Evolutionary conservation across 2,797 vertebrate genomes (phyloP), one percentile per base, ranked within the genome.

Genomic region (Amblyraja radiata): DNA sequence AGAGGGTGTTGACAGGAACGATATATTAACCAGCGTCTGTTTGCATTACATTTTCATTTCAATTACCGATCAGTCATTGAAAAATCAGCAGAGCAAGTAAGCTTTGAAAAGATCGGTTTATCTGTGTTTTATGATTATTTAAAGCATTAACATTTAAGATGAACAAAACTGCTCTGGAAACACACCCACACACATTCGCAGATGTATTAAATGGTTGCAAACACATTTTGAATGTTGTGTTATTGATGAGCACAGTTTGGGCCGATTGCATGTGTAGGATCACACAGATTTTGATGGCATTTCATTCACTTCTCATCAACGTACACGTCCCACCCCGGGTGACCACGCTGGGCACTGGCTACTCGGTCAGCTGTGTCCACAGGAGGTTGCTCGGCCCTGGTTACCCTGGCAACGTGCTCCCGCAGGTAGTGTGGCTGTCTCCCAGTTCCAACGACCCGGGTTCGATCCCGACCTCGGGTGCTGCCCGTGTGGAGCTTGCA

Each of bases 121-220:
- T 88, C 61, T 65, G 23, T 13, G 28, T 84, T 84, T 61, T 61
- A 74, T 74, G 71, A 74, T 74, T 74, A 84, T 88, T 36, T 88
- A 16, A 88, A 68, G 61, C 61, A 68, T 88, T 88, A 88, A 68
- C 61, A 68, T 68, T 88, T 88, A 68, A 88, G n/a, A 88, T 68
- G 65, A 36, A 88, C 84, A 68, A 88, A 88, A 88, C 63, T 68
- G 83, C 83, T 86, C 63, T 86, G n/a, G n/a, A n/a, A n/a, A 88
- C 63, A 88, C 84, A 88, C 84, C 84, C 84, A 68, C 84, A 88
- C 84, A 88, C n/a, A 88, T 88, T 88, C 84, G 23, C 84, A 68
- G n/a, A 88, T 68, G 68, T 88, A 88, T 65, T 88, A 68, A 65
- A 65, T 88, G 61, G 16, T 68, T 68, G 61, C 65, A 88, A 88